Conservation (phyloP, 2,797 vertebrate species). For the Loris lydekkerianus region DNA sequence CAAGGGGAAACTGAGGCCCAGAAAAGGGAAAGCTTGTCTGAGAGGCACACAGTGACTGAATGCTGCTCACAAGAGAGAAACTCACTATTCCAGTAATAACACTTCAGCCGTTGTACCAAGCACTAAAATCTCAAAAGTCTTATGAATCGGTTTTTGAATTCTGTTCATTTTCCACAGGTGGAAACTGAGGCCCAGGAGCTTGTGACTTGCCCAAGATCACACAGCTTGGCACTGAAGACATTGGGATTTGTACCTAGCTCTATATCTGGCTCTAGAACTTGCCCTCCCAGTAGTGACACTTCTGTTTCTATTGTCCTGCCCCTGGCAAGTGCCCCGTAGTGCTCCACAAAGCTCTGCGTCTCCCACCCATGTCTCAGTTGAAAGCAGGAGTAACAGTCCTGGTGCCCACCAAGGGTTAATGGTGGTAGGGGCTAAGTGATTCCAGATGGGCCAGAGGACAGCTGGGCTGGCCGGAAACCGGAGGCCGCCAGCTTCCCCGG, state of each 20-base stretch:
- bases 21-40: background rate
- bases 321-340: background rate
- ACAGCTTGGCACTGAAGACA: background rate
- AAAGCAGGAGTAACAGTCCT: conserved; percentile 18
- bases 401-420: conserved; percentile 87
- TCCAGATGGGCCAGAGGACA: conserved; percentile 90
- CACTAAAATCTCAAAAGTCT: background rate
- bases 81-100: accelerated
- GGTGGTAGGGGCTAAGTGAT: conserved; percentile 88
- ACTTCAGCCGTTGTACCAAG: background rate
- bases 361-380: background rate
- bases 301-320: background rate
- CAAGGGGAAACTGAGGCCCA: background rate
- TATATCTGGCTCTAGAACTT: background rate
- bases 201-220: background rate
- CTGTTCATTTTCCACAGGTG: background rate
- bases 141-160: background rate
- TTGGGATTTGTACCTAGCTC: background rate
- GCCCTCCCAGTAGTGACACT: background rate
- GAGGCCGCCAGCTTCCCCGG: conserved; percentile 83
- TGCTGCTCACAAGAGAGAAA: background rate
- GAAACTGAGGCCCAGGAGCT: background rate
- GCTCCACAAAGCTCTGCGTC: background rate
- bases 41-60: background rate
- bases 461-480: conserved; percentile 84